A percentile compares a stretch with the other conserved stretches of the same genome.
Evolutionary conservation across 2,888 invertebrate species (phyloP).

Genomic region (Lasioglossum zephyrum): DNA sequence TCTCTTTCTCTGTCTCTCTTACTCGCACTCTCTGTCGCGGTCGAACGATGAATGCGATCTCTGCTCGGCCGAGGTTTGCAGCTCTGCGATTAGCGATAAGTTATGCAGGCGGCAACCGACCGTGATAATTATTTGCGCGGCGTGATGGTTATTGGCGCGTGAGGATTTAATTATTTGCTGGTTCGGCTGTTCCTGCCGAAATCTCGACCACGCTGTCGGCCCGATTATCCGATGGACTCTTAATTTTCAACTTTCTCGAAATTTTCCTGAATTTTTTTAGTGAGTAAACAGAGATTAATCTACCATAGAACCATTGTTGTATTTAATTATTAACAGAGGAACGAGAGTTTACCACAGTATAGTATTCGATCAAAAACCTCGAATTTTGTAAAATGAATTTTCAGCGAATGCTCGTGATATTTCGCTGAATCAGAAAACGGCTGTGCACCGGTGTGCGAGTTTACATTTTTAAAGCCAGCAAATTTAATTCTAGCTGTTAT

Average conservation of each 20-base stretch:
- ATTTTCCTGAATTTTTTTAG: background rate
- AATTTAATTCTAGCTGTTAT: background rate
- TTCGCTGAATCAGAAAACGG: background rate
- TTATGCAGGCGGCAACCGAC: conserved; percentile 45
- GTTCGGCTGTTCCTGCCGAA: conserved; percentile 29
- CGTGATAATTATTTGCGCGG: conserved; percentile 60
- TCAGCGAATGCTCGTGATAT: background rate
- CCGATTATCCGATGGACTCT: background rate
- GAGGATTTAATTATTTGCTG: conserved; percentile 59
- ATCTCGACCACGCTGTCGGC: background rate
- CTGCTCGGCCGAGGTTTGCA: conserved; percentile 14
- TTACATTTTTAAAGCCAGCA: background rate
- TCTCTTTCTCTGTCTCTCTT: background rate
- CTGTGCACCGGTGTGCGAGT: background rate
- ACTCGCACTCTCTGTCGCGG: background rate
- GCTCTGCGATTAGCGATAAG: conserved; percentile 51
- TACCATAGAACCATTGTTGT: no score
- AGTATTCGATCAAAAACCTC: background rate
- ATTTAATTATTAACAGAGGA: background rate
- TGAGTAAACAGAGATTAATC: background rate
- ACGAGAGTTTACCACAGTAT: background rate
- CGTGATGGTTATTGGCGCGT: conserved; percentile 58
- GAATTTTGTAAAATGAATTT: background rate
- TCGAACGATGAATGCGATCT: background rate
- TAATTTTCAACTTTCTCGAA: background rate